Evolutionary conservation across 2,888 invertebrate species (phyloP).

Genomic region (Coenonympha glycerion): DNA sequence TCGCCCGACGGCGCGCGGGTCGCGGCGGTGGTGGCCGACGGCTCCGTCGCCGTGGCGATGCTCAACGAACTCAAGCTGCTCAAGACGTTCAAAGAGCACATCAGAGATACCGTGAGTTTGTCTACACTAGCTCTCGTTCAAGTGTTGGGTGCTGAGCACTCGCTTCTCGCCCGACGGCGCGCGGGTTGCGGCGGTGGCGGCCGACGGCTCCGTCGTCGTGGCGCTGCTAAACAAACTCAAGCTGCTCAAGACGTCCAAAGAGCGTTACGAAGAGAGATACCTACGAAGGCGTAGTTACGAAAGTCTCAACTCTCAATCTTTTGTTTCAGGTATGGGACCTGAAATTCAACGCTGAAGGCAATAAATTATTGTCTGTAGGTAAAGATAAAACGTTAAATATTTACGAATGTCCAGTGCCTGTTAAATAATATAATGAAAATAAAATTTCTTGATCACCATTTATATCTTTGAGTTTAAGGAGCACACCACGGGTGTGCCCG

Average conservation of each 20-base stretch:
- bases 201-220: slow-evolving; percentile 92
- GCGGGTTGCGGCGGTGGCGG: slow-evolving; percentile 90
- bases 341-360: slow-evolving; percentile 86
- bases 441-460: slow-evolving; percentile 17
- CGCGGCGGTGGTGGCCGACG: slow-evolving; percentile 92
- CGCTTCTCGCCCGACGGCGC: slow-evolving; percentile 91
- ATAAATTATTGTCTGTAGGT: slow-evolving; percentile 90
- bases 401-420: slow-evolving; percentile 83
- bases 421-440: slow-evolving; percentile 14
- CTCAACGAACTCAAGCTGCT: slow-evolving; percentile 85
- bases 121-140: slow-evolving; percentile 80
- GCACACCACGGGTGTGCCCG: no score
- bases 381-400: slow-evolving; percentile 91
- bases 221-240: slow-evolving; percentile 87
- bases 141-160: slow-evolving; percentile 92
- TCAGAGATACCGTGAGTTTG: slow-evolving; percentile 82
- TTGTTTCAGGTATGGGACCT: slow-evolving; percentile 89
- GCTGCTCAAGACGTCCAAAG: slow-evolving; percentile 90
- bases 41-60: slow-evolving; percentile 91
- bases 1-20: slow-evolving; percentile 90
- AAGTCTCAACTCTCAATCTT: background rate
- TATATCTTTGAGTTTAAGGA: no score
- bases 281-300: no score
- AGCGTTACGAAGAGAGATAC: slow-evolving; percentile 71
- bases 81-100: slow-evolving; percentile 93